These are phyloP conservation scores for Cryptoblepharus egeriae DNA, from an alignment of 2,797 vertebrate species.

Conservation along the genomic window DNA sequence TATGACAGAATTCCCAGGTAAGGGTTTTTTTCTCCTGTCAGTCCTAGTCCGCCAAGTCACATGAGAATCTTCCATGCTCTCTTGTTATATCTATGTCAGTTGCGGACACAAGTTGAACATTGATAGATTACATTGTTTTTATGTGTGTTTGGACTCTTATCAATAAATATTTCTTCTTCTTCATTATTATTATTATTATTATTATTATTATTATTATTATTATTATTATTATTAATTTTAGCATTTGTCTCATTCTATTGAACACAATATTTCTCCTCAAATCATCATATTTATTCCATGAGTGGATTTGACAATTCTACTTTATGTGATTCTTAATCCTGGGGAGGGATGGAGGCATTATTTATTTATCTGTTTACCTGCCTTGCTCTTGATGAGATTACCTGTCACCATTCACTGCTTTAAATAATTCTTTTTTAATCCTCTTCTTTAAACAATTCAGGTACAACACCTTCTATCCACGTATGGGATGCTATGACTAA, in stretches of 20 bases:
- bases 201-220: too few species aligned
- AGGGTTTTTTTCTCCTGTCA: conserved; percentile 71
- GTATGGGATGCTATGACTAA: conserved; percentile 96
- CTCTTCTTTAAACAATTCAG: conserved; percentile 65
- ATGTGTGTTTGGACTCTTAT: conserved; percentile 64
- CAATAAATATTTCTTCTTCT: conserved; percentile 38
- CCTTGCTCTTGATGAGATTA: conserved; percentile 25
- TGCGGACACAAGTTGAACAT: conserved; percentile 69
- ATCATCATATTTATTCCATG: conserved; percentile 34
- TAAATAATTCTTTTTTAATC: conserved; percentile 22
- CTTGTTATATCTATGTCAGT: conserved; percentile 69
- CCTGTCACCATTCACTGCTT: neutral
- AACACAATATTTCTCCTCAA: conserved; percentile 14
- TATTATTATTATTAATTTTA: conserved; percentile 50
- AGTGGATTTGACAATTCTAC: conserved; percentile 26
- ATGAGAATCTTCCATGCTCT: conserved; percentile 52
- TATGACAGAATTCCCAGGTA: conserved; percentile 89
- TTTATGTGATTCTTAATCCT: conserved; percentile 32
- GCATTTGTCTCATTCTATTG: conserved; percentile 54
- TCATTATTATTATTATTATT: too few species aligned
- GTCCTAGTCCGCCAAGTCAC: conserved; percentile 59
- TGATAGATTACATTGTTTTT: conserved; percentile 55
- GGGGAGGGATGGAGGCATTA: conserved; percentile 31
- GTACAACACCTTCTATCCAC: conserved; percentile 91
- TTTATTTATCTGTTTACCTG: conserved; percentile 53